Evolutionary conservation across 35 echinoderm and acorn worm species (phyloP).

Genomic region (Heliocidaris tuberculata): DNA sequence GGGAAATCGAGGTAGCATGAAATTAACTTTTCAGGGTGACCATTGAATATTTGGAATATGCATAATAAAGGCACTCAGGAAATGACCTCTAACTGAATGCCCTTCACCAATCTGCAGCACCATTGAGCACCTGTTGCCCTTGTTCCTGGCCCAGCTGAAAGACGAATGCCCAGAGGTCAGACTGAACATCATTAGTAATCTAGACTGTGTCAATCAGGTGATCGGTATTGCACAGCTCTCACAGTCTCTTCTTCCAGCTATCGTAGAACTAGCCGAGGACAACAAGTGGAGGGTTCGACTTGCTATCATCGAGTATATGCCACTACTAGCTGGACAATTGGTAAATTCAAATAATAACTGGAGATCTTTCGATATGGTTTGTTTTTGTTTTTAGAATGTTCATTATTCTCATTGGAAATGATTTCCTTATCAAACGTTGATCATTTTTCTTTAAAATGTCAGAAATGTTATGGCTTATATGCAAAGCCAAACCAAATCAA

Average conservation of each 20-base stretch:
- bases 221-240: conserved; percentile 94
- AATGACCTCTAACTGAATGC: too few species aligned
- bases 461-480: too few species aligned
- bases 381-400: background rate
- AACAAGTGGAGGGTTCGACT: conserved; percentile 96
- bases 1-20: too few species aligned
- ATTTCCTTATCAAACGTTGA: too few species aligned
- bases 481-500: too few species aligned
- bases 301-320: conserved; percentile 99
- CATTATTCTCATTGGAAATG: too few species aligned
- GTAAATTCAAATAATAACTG: conserved; percentile 62
- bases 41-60: too few species aligned
- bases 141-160: conserved; percentile 90
- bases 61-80: too few species aligned
- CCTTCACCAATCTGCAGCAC: conserved; percentile 57
- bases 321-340: conserved; percentile 92
- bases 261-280: conserved; percentile 94
- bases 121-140: conserved; percentile 92
- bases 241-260: conserved; percentile 94
- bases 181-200: conserved; percentile 98
- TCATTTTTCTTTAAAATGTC: too few species aligned
- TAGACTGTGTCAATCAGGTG: conserved; percentile 97
- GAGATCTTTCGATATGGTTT: background rate
- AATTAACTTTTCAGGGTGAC: too few species aligned
- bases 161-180: conserved; percentile 98